phyloP scores from a whole-genome alignment of 2,797 vertebrate genomes.

The Lacerta agilis region DNA sequence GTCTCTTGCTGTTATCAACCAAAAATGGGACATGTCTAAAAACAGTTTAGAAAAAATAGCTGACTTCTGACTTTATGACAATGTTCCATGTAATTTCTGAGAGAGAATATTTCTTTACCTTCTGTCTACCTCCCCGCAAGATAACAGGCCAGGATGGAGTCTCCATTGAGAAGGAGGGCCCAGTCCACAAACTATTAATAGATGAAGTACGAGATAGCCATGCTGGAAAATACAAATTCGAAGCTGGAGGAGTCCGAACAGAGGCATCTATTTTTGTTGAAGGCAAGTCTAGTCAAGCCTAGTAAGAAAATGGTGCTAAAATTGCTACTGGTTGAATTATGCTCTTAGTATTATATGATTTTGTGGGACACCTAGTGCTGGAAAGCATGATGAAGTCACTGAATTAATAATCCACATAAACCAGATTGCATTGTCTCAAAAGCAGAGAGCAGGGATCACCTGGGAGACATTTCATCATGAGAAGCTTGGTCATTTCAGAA shows the following conservation, averaged over 20 bases:
- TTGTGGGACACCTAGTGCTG: too few species aligned
- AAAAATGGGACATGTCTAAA: background rate
- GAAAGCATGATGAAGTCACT: background rate
- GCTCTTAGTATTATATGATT: rapidly evolving
- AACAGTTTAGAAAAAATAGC: too few species aligned
- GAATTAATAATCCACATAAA: background rate
- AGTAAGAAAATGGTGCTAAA: background rate
- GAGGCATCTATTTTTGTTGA: conserved; percentile 83
- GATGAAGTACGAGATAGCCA: conserved; percentile 77
- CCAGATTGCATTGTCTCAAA: background rate
- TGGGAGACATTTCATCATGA: background rate
- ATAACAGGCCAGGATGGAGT: conserved; percentile 79
- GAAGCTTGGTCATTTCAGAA: background rate
- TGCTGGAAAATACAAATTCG: conserved; percentile 87
- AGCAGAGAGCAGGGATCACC: background rate
- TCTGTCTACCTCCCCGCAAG: conserved; percentile 67
- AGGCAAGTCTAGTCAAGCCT: conserved; percentile 75
- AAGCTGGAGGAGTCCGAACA: conserved; percentile 84
- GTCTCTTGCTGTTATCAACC: background rate
- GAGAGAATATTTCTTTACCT: conserved; percentile 17
- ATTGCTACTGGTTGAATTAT: background rate
- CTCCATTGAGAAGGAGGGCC: conserved; percentile 79
- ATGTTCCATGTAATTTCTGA: background rate
- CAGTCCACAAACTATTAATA: conserved; percentile 81
- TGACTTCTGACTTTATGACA: background rate